Base-by-base conservation (phyloP, 2,888 invertebrate species). In the Celastrina argiolus region DNA sequence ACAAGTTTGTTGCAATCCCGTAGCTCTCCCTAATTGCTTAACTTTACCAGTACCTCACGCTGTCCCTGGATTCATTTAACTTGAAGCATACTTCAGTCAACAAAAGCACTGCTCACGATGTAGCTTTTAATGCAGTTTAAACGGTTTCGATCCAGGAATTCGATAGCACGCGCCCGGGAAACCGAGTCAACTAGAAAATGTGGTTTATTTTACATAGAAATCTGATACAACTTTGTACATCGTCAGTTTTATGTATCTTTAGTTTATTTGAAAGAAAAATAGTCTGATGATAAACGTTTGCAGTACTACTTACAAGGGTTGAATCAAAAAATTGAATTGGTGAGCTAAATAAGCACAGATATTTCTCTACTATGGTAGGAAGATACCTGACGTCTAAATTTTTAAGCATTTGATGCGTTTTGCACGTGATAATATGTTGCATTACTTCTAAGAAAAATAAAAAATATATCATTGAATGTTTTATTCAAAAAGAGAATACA, bases 1-100 rank as follows among this genome's bases (percentile, higher is more conserved):
- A 84, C 79, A 84, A 91, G 83, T 88, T 88, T 74, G 79, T 76
- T 83, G 84, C 86, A 87, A 88, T 87, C 88, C 83, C 81, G 78
- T 76, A 79, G 81, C 81, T 83, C 83, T 85, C 86, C 86, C 85
- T 90, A 90, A 90, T 89, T 91, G 85, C 87, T 83, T 84, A 85
- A 90, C 86, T 91, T 91, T 82, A 82, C 79, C 80, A 74, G 78
- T 75, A 75, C 79, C 78, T 81, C 81, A 82, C 84, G 74, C 74
- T 81, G 83, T 82, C 83, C 78, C 78, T 74, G 77, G 78, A 80
- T 83, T 83, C 81, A 81, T 84, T 84, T 79, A 82, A 85, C 78
- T 87, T 84, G 72, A 79, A 74, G 80, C 81, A 81, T 85, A 82
- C 79, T 81, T 83, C 78, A 83, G 79, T 69, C 74, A 69, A 71